A percentile compares a stretch with the other conserved stretches of the same genome.
These are phyloP conservation scores for Ceratothoa steindachneri DNA, from an alignment of 2,888 invertebrate species.

Conservation along the genomic window DNA sequence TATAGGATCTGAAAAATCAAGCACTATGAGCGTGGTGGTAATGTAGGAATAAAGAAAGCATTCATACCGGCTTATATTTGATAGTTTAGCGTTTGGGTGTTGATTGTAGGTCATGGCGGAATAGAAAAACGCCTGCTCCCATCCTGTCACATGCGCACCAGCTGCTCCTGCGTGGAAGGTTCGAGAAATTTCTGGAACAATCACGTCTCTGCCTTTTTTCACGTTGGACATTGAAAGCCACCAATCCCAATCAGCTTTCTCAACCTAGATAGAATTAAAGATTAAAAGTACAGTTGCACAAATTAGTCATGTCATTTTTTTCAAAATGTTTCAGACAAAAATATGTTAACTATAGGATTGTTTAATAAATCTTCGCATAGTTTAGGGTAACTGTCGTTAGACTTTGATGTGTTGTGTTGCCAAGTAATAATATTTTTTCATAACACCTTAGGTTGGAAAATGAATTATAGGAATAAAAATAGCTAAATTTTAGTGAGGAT, in stretches of 20 bases:
- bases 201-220: constrained; percentile 24
- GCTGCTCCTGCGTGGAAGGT: constrained; percentile 34
- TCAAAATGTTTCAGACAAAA: no score
- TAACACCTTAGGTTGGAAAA: no score
- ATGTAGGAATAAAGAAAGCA: no score
- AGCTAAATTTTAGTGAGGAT: no score
- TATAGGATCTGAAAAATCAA: no score
- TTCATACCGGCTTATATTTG: no score
- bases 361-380: neutral
- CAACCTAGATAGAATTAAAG: neutral
- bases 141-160: constrained; percentile 36
- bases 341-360: neutral
- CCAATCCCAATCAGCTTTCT: constrained; percentile 41
- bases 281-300: no score
- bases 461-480: no score
- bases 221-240: constrained; percentile 24
- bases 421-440: no score
- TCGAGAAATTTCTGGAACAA: constrained; percentile 34
- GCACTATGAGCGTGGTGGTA: no score
- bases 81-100: constrained; percentile 11
- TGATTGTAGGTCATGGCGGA: constrained; percentile 15
- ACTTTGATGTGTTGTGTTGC: no score
- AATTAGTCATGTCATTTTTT: neutral
- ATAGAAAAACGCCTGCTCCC: constrained; percentile 33
- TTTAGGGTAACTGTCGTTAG: no score